Evolutionary conservation across 2,113 vertebrate species (phyloP).

Genomic region (Zosterops japonicus): DNA sequence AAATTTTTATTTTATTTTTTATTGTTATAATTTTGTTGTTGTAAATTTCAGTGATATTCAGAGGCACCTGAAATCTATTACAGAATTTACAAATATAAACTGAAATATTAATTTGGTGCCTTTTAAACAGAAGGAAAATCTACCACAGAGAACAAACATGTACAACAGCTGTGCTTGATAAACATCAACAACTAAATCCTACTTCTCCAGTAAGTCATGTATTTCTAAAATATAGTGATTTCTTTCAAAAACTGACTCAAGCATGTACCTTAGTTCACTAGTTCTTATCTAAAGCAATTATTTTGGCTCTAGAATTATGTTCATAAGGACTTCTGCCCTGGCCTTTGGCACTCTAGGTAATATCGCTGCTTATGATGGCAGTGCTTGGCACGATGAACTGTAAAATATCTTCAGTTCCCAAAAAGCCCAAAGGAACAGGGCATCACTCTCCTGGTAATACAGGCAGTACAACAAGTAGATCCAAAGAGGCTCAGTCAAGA

Average conservation of each 20-base stretch:
- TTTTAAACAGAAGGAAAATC: neutral
- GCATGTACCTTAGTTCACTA: neutral
- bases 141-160: neutral
- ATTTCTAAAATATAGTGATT: neutral
- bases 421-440: rapidly evolving
- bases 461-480: neutral
- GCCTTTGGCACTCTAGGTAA: neutral
- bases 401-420: neutral
- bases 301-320: neutral
- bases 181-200: neutral
- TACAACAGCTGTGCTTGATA: neutral
- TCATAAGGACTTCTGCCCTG: neutral
- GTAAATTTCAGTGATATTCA: neutral
- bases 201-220: rapidly evolving
- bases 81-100: neutral
- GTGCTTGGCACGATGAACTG: neutral
- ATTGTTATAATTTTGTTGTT: no score
- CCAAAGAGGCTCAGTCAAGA: neutral
- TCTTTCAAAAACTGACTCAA: neutral
- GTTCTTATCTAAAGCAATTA: neutral
- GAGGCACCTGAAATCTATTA: neutral
- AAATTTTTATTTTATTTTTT: neutral
- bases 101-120: neutral
- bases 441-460: neutral
- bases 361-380: neutral